Percentiles rank a stretch among this genome's conserved stretches.
Conservation (phyloP, 30 jellyfish, hydroid and myxozoan species). For the Mastigias papua region DNA sequence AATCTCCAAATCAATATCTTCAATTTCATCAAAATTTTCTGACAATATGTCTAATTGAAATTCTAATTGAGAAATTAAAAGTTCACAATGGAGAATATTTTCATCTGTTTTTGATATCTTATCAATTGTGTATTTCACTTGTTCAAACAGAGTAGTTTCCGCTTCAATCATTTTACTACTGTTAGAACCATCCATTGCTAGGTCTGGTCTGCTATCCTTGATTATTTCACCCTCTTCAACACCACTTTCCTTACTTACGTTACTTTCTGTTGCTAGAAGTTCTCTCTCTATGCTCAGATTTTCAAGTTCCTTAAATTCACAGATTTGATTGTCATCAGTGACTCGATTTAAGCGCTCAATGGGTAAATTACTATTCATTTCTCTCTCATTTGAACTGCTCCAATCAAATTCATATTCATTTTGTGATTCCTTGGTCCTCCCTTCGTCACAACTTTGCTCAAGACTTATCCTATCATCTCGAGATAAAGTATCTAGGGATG, state of each 20-base stretch:
- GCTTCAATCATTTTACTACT: not conserved
- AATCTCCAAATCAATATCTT: slow-evolving; percentile 31
- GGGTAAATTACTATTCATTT: not conserved
- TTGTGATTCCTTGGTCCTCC: not conserved
- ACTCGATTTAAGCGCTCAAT: not conserved
- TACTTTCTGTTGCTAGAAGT: not conserved
- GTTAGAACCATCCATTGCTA: not conserved
- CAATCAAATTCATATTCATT: slow-evolving; percentile 36
- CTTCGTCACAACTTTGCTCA: slow-evolving; percentile 35
- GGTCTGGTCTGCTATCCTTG: not conserved
- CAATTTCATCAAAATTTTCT: slow-evolving; percentile 32
- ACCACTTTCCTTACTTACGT: not conserved
- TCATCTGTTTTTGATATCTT: slow-evolving; percentile 20
- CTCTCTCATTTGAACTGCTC: slow-evolving; percentile 1
- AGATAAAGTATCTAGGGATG: slow-evolving; percentile 69
- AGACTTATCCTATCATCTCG: slow-evolving; percentile 60
- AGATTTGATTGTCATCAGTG: not conserved
- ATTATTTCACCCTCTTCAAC: not conserved
- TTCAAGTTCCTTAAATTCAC: not conserved
- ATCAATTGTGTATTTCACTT: not conserved
- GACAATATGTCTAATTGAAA: slow-evolving; percentile 38
- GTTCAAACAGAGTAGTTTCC: not conserved
- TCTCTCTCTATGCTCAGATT: not conserved
- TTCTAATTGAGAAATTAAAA: slow-evolving; percentile 44
- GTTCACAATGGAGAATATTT: slow-evolving; percentile 39